These are phyloP conservation scores for Acanthopleura granulata DNA, from an alignment of 2,888 invertebrate genomes.

Conservation along the genomic window DNA sequence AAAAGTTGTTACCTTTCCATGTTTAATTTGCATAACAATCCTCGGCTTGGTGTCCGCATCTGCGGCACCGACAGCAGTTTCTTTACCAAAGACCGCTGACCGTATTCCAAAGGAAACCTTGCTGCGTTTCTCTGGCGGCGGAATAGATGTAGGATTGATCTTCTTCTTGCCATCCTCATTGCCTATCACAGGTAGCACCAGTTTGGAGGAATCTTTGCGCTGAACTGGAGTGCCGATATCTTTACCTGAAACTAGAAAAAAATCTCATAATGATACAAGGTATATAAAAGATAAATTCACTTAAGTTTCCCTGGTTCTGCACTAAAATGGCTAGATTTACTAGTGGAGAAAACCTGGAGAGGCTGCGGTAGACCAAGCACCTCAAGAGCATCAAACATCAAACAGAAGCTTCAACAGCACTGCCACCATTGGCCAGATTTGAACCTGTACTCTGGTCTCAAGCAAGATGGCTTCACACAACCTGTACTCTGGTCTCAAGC, in stretches of 20 bases:
- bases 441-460: no score
- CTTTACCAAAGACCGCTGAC: constrained; percentile 16
- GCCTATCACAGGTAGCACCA: not conserved
- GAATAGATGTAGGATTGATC: constrained; percentile 11
- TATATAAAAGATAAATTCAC: no score
- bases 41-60: constrained; percentile 41
- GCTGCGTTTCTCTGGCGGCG: constrained; percentile 48
- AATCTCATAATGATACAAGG: no score
- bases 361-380: no score
- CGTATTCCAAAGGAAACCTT: constrained; percentile 56
- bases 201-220: constrained; percentile 16
- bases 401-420: no score
- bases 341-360: no score
- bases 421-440: no score
- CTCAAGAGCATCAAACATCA: no score
- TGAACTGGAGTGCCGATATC: constrained; percentile 40
- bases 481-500: no score
- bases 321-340: no score
- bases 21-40: constrained; percentile 66
- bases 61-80: constrained; percentile 21
- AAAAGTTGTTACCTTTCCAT: constrained; percentile 60
- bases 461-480: no score
- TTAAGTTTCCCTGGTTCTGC: no score
- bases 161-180: not conserved
- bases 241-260: not conserved